Percentiles rank a stretch among this genome's conserved stretches.
Evolutionary conservation across 2,113 vertebrate genomes (phyloP).

Genomic region (Laticauda laticaudata): DNA sequence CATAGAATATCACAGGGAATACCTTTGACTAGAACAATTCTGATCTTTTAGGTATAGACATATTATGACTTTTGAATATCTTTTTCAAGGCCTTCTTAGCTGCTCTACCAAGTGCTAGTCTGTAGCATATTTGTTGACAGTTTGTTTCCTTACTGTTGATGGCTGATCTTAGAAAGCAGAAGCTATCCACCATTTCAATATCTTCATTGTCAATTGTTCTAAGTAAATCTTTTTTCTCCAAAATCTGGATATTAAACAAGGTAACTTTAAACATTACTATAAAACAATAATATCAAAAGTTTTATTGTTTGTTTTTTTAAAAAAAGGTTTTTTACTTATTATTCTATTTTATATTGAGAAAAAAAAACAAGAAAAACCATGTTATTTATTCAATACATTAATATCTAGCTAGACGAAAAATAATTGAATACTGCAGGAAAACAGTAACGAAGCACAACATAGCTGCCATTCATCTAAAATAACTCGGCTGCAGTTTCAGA

Average conservation of each 20-base stretch:
- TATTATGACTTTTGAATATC: background rate
- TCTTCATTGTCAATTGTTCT: background rate
- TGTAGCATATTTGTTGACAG: background rate
- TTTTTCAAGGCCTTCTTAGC: background rate
- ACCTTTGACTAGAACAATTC: background rate
- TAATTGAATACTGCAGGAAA: background rate
- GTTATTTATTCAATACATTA: constrained; percentile 24
- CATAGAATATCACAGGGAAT: background rate
- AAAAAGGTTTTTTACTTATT: background rate
- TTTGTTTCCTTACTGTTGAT: background rate
- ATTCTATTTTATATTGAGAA: background rate
- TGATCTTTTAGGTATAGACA: background rate
- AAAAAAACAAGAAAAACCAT: constrained; percentile 29
- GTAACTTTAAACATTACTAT: background rate
- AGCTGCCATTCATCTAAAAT: constrained; percentile 67
- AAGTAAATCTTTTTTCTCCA: background rate
- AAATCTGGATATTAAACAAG: background rate
- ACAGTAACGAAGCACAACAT: constrained; percentile 69
- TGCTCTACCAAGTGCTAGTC: background rate
- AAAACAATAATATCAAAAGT: background rate
- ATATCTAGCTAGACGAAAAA: background rate
- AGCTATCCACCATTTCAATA: background rate
- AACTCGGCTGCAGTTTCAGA: constrained; percentile 69
- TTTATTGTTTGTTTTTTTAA: background rate
- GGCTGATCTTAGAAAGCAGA: background rate